Conservation (phyloP, 2,888 invertebrate genomes). For the Philaethria dido region DNA sequence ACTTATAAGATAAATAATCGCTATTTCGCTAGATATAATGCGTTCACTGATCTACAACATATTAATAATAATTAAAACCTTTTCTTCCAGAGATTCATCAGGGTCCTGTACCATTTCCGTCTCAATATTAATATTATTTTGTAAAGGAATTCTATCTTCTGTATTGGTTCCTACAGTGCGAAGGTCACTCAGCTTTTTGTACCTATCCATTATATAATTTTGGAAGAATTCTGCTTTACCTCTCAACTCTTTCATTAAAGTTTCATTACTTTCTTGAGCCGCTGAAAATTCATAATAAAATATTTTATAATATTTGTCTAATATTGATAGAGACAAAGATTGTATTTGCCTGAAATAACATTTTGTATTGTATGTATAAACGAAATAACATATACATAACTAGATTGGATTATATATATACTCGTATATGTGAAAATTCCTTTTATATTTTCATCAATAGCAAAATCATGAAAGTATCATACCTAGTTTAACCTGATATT, state of each 20-base stretch:
- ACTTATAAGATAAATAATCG: too few relatives aligned
- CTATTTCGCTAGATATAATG: too few relatives aligned
- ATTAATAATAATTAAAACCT: slow-evolving; percentile 27
- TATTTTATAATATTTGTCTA: background rate
- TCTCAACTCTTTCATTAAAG: slow-evolving; percentile 84
- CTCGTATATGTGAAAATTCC: too few relatives aligned
- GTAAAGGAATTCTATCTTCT: slow-evolving; percentile 44
- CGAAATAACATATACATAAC: too few relatives aligned
- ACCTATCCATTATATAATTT: slow-evolving; percentile 84
- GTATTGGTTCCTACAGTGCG: slow-evolving; percentile 67
- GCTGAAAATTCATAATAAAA: slow-evolving; percentile 53
- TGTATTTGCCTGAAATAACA: too few relatives aligned
- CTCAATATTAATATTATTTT: slow-evolving; percentile 2
- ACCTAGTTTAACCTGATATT: slow-evolving; percentile 70
- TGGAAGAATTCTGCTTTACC: slow-evolving; percentile 86
- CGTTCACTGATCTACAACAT: too few relatives aligned
- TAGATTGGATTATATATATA: too few relatives aligned
- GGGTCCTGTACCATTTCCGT: background rate
- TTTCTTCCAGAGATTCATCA: slow-evolving; percentile 36
- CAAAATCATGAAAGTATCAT: too few relatives aligned
- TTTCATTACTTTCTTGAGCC: slow-evolving; percentile 82
- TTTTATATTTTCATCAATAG: too few relatives aligned
- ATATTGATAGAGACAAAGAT: too few relatives aligned
- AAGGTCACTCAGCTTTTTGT: slow-evolving; percentile 65
- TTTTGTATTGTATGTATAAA: too few relatives aligned